Conservation (phyloP, 2,888 invertebrate species). For the Plagodis pulveraria region DNA sequence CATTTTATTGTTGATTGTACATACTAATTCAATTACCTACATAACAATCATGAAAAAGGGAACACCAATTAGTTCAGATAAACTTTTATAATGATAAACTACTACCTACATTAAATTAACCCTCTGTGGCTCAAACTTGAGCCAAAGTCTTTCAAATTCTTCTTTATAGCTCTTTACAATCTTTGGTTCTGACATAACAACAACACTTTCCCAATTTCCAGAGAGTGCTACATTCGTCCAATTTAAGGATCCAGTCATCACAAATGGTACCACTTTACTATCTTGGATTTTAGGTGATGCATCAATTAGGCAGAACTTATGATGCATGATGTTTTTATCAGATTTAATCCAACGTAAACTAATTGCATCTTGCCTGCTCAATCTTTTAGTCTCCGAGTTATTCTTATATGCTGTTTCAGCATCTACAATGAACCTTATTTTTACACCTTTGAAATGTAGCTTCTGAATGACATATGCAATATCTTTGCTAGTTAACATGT, state of each 20-base stretch:
- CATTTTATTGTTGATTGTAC: too few species aligned
- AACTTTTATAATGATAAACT: too few species aligned
- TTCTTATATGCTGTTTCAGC: conserved; percentile 79
- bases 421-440: conserved; percentile 88
- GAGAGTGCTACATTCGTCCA: conserved; percentile 89
- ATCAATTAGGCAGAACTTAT: conserved; percentile 90
- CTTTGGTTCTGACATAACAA: conserved; percentile 83
- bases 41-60: conserved; percentile 4
- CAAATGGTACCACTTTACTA: conserved; percentile 44
- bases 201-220: conserved; percentile 88
- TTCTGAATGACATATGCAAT: conserved; percentile 68
- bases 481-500: conserved; percentile 86
- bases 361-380: conserved; percentile 75
- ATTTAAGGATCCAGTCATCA: conserved; percentile 89
- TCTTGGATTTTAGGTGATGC: conserved; percentile 38
- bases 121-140: conserved; percentile 42
- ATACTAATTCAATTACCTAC: too few species aligned
- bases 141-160: conserved; percentile 87
- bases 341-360: conserved; percentile 79
- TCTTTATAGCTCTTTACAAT: conserved; percentile 79
- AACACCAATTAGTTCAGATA: background rate
- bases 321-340: conserved; percentile 88
- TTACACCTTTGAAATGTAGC: conserved; percentile 60
- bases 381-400: conserved; percentile 61
- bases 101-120: too few species aligned